Conservation (phyloP, 2,888 invertebrate species). For the Eristalis arbustorum region DNA sequence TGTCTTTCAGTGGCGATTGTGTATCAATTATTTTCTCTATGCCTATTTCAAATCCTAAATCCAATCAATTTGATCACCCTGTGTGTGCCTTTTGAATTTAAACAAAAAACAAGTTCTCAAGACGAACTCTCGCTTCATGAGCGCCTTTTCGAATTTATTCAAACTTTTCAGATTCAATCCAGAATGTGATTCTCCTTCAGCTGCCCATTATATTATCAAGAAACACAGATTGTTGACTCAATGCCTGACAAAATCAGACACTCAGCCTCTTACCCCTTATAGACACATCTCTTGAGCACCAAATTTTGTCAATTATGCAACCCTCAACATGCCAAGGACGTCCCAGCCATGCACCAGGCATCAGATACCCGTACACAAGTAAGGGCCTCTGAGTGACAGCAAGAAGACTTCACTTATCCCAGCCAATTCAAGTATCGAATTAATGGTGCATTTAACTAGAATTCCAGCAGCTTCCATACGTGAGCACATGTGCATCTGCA, state of each 20-base stretch:
- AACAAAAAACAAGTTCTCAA: too few relatives aligned
- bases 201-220: neutral
- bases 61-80: too few relatives aligned
- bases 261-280: neutral
- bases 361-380: neutral
- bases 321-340: constrained; percentile 21
- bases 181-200: neutral
- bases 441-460: constrained; percentile 53
- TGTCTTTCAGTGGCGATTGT: too few relatives aligned
- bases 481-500: constrained; percentile 28
- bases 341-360: neutral
- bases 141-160: neutral
- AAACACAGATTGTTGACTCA: neutral
- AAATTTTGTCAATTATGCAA: constrained; percentile 48
- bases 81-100: too few relatives aligned
- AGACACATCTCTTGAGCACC: constrained; percentile 19
- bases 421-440: constrained; percentile 57
- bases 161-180: neutral
- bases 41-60: too few relatives aligned
- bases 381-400: constrained; percentile 9
- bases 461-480: constrained; percentile 31
- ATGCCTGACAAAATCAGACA: constrained; percentile 14
- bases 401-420: constrained; percentile 4
- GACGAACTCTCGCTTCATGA: neutral
- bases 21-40: too few relatives aligned